Evolutionary conservation across 2,113 vertebrate genomes (phyloP), one percentile per base, ranked within the genome.

Genomic region (Empidonax alnorum): DNA sequence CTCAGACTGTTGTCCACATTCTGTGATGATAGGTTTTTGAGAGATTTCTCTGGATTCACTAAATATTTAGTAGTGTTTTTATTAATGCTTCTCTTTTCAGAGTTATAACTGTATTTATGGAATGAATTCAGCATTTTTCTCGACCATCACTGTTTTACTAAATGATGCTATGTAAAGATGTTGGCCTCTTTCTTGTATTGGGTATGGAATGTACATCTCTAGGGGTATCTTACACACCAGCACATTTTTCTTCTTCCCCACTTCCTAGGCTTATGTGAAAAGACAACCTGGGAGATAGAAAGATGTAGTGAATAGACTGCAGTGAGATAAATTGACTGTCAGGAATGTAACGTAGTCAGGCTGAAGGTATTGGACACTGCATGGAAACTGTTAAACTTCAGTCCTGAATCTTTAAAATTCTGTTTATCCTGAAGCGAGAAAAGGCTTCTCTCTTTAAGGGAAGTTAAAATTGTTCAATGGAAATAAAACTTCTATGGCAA

Each of bases 401-500:
- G 11, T 42, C 49, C 33, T 4, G 4, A 53, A 53, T 73, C 63
- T 85, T 95, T 74, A 84, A 74, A 85, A 63, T 73, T 66, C 33
- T 66, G 30, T 73, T 91, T 78, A 74, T 62, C 10, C 67, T 87
- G 42, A 84, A 87, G 56, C 0, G 6, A 83, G 30, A 61, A 89
- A 93, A 84, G 25, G 46, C 62, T 42, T 63, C 44, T 87, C 28
- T 87, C 71, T 94, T 94, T 87, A 93, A 83, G 17, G 28, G 50
- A 50, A 82, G 42, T 89, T 76, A 90, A 78, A 76, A 84, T 82
- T 80, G 46, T 89, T 96, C 42, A 50, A 33, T 71, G 46, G 42
- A 78, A 91, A 81, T 87, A 52, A 85, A 94, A 83, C 13, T 88
- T 95, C n/a, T 74, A 82, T 67, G 44, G 66, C 27, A 85, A 80